These are phyloP conservation scores for Mythimna impura DNA, from an alignment of 2,888 invertebrate genomes.

Conservation along the genomic window DNA sequence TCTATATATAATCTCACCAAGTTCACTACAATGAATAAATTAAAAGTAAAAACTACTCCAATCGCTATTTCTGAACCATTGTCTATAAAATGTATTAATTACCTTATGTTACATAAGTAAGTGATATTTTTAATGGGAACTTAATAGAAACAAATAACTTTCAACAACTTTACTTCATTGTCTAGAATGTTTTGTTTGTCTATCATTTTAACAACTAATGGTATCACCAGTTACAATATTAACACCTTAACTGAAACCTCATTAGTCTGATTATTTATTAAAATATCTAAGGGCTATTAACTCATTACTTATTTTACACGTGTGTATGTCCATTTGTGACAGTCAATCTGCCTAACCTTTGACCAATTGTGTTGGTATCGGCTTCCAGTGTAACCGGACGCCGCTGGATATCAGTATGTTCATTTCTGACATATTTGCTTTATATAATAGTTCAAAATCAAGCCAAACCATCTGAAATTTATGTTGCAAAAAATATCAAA, in stretches of 20 bases:
- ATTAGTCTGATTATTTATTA: conserved; percentile 11
- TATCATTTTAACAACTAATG: conserved; percentile 13
- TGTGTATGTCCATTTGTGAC: background rate
- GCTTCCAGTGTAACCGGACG: no score
- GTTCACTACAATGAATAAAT: background rate
- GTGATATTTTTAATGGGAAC: background rate
- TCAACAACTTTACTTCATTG: background rate
- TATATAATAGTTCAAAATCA: conserved; percentile 20
- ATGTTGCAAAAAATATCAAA: conserved; percentile 6
- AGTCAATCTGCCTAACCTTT: background rate
- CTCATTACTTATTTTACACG: background rate
- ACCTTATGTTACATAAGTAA: no score
- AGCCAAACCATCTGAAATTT: background rate
- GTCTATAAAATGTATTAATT: no score
- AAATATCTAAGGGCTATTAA: background rate
- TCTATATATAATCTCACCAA: no score
- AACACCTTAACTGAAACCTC: background rate
- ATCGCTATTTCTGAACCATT: no score
- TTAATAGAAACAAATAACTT: conserved; percentile 5
- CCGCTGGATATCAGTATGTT: background rate
- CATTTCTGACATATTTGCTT: background rate
- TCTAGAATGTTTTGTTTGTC: background rate
- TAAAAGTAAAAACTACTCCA: background rate
- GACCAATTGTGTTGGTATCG: no score
- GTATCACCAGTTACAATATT: conserved; percentile 19